Base-by-base conservation (phyloP, 2,797 vertebrate genomes). In the Catamblyrhynchus diadema region DNA sequence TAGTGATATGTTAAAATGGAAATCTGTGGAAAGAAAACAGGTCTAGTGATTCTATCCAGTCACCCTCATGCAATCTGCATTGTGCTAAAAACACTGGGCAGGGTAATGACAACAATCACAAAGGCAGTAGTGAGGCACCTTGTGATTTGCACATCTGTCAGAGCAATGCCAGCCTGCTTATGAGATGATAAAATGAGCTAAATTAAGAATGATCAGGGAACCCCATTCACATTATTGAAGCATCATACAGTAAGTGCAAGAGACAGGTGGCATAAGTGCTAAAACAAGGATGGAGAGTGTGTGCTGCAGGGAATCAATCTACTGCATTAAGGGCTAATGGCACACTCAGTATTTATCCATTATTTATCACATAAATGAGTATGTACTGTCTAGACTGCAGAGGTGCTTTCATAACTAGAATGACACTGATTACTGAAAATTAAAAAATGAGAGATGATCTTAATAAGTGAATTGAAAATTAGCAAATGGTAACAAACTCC, bases 281-380 rank as follows among this genome's bases (percentile, higher is more conserved):
- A 93, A 97, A 97, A 90, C 82, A 91, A 96, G 95, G 85, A 96
- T 70, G 90, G 89, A 95, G 80, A 88, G 78, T 53, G 71, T 62
- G 39, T 92, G 81, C 81, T 94, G 80, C 78, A 73, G 82, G 56
- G 93, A 96, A 94, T 96, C 95, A 93, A 95, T 97, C 94, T 89
- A 80, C 94, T 94, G 95, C 91, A 94, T 96, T 96, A 97, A 87
- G 2, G 57, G 92, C 88, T 96, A 97, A 97, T 96, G 91, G 87
- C 91, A 94, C 57, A 90, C 92, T 95, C 81, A 86, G 92, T 95
- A 85, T 97, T 96, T 97, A 97, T 97, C 93, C 96, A 96, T 97
- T 97, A 97, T 98, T 98, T 97, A 97, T 95, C 78, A 95, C 87
- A 93, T 86, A 97, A 97, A 94, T 96, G 95, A 97, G 90, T 88